Conservation (phyloP, 1,140 invertebrate species). For the Lepidurus couesii region DNA sequence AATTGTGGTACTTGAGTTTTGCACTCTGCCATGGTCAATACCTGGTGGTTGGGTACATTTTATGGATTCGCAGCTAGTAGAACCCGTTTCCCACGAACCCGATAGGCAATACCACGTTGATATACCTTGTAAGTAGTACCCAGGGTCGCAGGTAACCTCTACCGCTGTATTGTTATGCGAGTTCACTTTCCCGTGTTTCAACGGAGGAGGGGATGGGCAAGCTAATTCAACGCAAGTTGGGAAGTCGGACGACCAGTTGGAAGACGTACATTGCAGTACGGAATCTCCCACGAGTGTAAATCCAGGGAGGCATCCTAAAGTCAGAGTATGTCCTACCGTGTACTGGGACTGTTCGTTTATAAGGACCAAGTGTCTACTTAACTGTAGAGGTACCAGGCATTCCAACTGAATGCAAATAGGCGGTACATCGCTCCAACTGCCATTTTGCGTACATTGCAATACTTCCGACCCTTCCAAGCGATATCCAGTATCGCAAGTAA, state of each 20-base stretch:
- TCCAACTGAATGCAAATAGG: constrained; percentile 39
- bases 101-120: constrained; percentile 40
- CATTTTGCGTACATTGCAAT: constrained; percentile 38
- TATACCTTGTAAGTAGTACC: constrained; percentile 41
- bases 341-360: constrained; percentile 36
- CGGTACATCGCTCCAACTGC: constrained; percentile 41
- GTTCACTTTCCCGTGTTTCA: constrained; percentile 25
- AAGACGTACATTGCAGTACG: constrained; percentile 23
- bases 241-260: constrained; percentile 33
- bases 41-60: constrained; percentile 38
- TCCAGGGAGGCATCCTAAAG: constrained; percentile 36
- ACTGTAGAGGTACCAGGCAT: constrained; percentile 24
- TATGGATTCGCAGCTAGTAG: constrained; percentile 40
- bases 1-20: constrained; percentile 38
- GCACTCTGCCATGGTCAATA: constrained; percentile 41
- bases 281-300: constrained; percentile 34
- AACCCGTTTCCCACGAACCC: constrained; percentile 42
- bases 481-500: constrained; percentile 43
- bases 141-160: constrained; percentile 40
- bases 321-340: background rate
- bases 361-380: background rate
- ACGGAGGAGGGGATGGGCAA: constrained; percentile 27
- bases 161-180: constrained; percentile 34
- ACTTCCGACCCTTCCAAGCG: constrained; percentile 39
- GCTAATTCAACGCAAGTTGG: constrained; percentile 32